Evolutionary conservation across 2,113 vertebrate species (phyloP).

Genomic region (Dissostichus mawsoni): DNA sequence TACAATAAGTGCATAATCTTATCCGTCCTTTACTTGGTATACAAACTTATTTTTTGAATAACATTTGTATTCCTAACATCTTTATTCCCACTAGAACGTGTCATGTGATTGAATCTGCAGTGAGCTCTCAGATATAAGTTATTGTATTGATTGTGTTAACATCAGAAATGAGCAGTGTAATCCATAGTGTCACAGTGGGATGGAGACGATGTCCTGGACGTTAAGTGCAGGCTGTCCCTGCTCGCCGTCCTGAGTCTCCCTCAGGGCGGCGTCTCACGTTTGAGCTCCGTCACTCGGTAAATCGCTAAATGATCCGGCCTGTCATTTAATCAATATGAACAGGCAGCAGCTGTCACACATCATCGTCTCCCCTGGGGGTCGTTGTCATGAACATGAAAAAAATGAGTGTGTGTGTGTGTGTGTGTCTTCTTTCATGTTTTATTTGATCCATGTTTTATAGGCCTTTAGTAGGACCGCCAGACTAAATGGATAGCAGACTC

Average conservation of each 20-base stretch:
- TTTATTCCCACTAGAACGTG: background rate
- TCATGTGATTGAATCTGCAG: background rate
- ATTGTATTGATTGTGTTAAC: conserved; percentile 1
- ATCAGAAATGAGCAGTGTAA: conserved; percentile 30
- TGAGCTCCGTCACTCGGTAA: conserved; percentile 71
- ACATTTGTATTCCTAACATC: background rate
- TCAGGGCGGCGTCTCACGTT: conserved; percentile 42
- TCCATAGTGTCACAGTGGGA: conserved; percentile 42
- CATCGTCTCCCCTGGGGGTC: conserved; percentile 81
- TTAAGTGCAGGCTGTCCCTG: conserved; percentile 32
- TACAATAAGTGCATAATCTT: background rate
- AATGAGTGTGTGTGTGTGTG: background rate
- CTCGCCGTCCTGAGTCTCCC: conserved; percentile 56
- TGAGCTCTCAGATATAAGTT: background rate
- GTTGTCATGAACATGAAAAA: conserved; percentile 63
- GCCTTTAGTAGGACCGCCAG: conserved; percentile 29
- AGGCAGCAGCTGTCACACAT: conserved; percentile 90
- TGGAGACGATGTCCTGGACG: conserved; percentile 49
- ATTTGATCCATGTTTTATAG: conserved; percentile 37
- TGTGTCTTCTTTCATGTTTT: background rate
- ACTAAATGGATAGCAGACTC: conserved; percentile 2
- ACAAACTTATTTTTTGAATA: background rate
- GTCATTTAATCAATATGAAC: conserved; percentile 92
- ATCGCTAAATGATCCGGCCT: conserved; percentile 85
- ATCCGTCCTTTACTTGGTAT: background rate